These are phyloP conservation scores for Sarcophaga caerulescens DNA, from an alignment of 2,888 invertebrate species.

Conservation along the genomic window DNA sequence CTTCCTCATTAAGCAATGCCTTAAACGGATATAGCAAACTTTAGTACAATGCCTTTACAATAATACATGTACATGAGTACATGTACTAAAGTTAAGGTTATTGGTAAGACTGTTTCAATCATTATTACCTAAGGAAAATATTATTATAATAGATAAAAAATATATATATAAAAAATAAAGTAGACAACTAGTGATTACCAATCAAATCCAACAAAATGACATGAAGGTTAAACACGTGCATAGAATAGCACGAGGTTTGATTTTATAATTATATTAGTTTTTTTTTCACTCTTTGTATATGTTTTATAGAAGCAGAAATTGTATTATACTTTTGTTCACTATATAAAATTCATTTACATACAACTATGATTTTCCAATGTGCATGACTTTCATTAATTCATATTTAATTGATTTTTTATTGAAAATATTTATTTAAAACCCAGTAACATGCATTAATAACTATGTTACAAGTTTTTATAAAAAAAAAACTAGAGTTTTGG, in stretches of 20 bases:
- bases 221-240: constrained; percentile 66
- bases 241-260: constrained; percentile 52
- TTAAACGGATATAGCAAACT: neutral
- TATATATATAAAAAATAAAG: constrained; percentile 11
- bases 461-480: too few relatives aligned
- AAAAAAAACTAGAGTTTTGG: too few relatives aligned
- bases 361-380: neutral
- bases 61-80: neutral
- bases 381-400: neutral
- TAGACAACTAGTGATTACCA: constrained; percentile 43
- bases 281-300: constrained; percentile 15
- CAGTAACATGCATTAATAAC: too few relatives aligned
- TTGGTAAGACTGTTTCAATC: constrained; percentile 25
- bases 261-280: constrained; percentile 27
- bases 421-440: neutral
- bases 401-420: neutral
- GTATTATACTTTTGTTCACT: neutral
- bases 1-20: neutral
- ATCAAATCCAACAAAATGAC: constrained; percentile 45
- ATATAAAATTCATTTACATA: neutral
- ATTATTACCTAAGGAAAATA: constrained; percentile 12
- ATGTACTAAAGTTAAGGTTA: neutral
- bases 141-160: constrained; percentile 16
- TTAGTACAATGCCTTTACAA: neutral
- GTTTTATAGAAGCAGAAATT: constrained; percentile 1